phyloP scores from a whole-genome alignment of 2,888 invertebrate genomes.

The Corbicula japonica region DNA sequence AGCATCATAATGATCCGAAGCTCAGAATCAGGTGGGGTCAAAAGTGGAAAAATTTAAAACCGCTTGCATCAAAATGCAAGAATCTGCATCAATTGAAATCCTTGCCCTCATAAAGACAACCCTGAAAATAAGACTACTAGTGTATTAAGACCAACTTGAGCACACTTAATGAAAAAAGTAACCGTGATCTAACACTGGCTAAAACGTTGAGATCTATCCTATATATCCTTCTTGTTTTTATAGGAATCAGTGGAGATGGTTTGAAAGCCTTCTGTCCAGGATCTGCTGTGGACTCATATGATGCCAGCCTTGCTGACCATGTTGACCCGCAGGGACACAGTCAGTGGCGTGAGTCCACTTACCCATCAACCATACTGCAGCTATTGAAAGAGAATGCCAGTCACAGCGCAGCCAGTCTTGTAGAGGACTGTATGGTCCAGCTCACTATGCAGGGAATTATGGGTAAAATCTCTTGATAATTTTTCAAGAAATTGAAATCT shows the following conservation, averaged over 20 bases:
- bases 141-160: too few species aligned
- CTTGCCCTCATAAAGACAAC: too few species aligned
- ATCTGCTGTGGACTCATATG: constrained; percentile 46
- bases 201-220: too few species aligned
- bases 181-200: too few species aligned
- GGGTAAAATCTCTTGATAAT: constrained; percentile 67
- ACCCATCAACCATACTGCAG: constrained; percentile 79
- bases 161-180: too few species aligned
- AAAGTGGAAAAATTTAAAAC: too few species aligned
- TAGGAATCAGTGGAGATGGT: constrained; percentile 69
- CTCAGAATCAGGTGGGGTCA: too few species aligned
- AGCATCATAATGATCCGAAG: too few species aligned
- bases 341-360: constrained; percentile 58
- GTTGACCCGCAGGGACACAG: constrained; percentile 57
- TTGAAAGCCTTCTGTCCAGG: constrained; percentile 74
- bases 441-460: constrained; percentile 79
- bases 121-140: too few species aligned
- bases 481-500: too few species aligned
- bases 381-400: constrained; percentile 83
- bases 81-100: too few species aligned
- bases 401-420: constrained; percentile 80
- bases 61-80: too few species aligned
- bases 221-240: constrained; percentile 4
- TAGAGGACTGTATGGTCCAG: constrained; percentile 84
- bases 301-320: constrained; percentile 54